Evolutionary conservation across 2,888 invertebrate genomes (phyloP), one percentile per base, ranked within the genome.

Genomic region (Dascillus cervinus): DNA sequence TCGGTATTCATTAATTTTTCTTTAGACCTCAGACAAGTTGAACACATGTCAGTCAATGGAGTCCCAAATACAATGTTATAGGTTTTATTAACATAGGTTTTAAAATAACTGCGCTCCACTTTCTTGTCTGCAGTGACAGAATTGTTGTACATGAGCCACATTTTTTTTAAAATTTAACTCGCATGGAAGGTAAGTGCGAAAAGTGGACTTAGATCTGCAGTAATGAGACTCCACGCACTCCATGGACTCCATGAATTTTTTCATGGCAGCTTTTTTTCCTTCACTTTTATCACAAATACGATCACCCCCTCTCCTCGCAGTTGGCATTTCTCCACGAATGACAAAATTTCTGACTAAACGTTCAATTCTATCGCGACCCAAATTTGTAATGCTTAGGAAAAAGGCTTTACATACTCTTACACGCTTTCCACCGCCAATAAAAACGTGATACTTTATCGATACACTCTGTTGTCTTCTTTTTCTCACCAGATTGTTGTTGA

Each of bases 11-110:
- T n/a, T n/a, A n/a, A n/a, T n/a, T 12, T 17, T 3, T 32, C 13
- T 32, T 17, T 13, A 20, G 20, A 13, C 11, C 8, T 24, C n/a
- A 28, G 28, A 12, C 19, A 28, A n/a, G 21, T 20, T n/a, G 28
- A 28, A n/a, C 28, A 28, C 5, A 10, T n/a, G 13, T 28, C 28
- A 9, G 28, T 28, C 19, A 20, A n/a, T 11, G 15, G 21, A 5
- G 20, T 29, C 14, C 25, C 34, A 34, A 34, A 34, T 9, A 29
- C 28, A 24, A 24, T 34, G 21, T 30, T 34, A 21, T 34, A 34
- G 22, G 29, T 15, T 9, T 21, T 13, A 22, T 29, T 30, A 5
- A 30, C 26, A 15, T 25, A 30, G 19, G 29, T 29, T 29, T 30
- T 11, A 14, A 34, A 31, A 17, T 31, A 34, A 30, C 29, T 29